A percentile compares a stretch with the other conserved stretches of the same genome.
Evolutionary conservation across 2,113 vertebrate species (phyloP).

Genomic region (Lynx canadensis): DNA sequence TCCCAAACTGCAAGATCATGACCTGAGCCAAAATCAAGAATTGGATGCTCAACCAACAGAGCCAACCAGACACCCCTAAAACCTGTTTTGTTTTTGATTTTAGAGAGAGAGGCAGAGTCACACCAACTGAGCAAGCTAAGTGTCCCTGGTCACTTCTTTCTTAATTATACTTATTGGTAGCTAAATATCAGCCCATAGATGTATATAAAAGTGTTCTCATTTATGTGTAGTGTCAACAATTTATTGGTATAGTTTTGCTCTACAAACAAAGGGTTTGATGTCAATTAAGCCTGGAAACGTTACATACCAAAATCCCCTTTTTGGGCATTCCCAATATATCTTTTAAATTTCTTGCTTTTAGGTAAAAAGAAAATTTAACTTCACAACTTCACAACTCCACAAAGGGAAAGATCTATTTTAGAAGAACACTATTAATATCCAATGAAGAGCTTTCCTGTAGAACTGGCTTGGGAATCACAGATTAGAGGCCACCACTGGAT

Average conservation of each 20-base stretch:
- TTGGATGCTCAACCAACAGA: too few species aligned
- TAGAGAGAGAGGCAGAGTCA: too few species aligned
- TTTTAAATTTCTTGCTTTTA: neutral
- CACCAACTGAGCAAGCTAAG: neutral
- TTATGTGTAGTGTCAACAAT: neutral
- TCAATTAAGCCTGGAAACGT: neutral
- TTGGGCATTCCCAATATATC: neutral
- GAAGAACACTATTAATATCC: neutral
- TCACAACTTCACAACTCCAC: neutral
- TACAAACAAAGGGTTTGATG: neutral
- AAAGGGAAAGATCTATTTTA: neutral
- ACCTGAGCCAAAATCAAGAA: too few species aligned
- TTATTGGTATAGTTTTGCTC: neutral
- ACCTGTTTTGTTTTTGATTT: too few species aligned
- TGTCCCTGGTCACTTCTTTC: neutral
- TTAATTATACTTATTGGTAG: neutral
- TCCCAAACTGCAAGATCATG: too few species aligned
- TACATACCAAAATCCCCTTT: neutral
- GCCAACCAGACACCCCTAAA: too few species aligned
- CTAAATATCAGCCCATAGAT: neutral
- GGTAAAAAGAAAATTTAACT: neutral
- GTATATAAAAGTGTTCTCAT: neutral
- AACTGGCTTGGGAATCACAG: neutral
- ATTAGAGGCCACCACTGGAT: neutral
- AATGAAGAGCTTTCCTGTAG: neutral